A percentile compares a stretch with the other conserved stretches of the same genome.
Evolutionary conservation across 2,797 vertebrate species (phyloP).

Genomic region (Sus cebifrons): DNA sequence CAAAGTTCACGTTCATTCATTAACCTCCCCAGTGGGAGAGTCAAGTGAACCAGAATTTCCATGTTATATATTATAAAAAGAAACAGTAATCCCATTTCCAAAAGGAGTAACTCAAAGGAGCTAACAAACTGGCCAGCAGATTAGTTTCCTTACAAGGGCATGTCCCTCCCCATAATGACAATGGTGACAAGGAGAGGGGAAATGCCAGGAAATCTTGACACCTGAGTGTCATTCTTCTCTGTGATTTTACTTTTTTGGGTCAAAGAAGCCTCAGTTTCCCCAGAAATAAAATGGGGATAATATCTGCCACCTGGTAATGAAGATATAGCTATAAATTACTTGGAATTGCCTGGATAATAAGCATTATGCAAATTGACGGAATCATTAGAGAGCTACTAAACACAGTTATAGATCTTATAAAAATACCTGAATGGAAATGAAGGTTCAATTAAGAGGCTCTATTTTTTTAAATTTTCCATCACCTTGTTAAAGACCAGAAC

Average conservation of each 20-base stretch:
- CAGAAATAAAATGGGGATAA: constrained; percentile 75
- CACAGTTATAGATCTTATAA: constrained; percentile 79
- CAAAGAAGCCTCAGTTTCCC: constrained; percentile 67
- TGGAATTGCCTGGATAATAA: constrained; percentile 67
- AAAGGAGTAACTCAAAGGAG: constrained; percentile 48
- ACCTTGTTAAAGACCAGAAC: constrained; percentile 58
- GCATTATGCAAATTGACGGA: constrained; percentile 63
- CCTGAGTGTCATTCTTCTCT: neutral
- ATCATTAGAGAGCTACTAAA: constrained; percentile 78
- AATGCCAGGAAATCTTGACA: neutral
- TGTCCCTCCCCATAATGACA: neutral
- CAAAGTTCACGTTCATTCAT: constrained; percentile 75
- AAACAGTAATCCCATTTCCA: constrained; percentile 36
- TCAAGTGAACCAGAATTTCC: constrained; percentile 47
- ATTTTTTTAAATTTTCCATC: constrained; percentile 30
- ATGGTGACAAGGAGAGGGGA: neutral
- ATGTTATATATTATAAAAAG: neutral
- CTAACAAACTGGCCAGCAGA: neutral
- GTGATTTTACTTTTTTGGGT: neutral
- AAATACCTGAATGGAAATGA: constrained; percentile 77
- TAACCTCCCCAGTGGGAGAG: constrained; percentile 73
- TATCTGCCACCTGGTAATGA: constrained; percentile 35
- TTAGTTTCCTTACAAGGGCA: neutral
- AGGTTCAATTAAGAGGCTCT: constrained; percentile 68
- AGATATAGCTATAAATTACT: constrained; percentile 44